These are phyloP conservation scores for Tetragnatha versicolor DNA, from an alignment of 1,140 invertebrate genomes.

Conservation along the genomic window DNA sequence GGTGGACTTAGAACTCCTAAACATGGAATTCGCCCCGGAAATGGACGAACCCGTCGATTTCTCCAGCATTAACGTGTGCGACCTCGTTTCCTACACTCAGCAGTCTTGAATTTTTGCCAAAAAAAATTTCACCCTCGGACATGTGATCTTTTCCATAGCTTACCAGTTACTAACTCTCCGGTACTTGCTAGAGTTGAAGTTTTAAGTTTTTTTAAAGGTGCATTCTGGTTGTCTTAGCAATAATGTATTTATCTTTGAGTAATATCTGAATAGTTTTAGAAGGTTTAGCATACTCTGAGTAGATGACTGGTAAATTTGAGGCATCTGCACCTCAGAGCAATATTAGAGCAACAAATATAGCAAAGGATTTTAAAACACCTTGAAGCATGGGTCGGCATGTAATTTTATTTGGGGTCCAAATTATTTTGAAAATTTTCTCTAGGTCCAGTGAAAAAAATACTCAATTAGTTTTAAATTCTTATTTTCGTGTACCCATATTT, in stretches of 20 bases:
- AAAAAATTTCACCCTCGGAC: not conserved
- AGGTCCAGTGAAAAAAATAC: too few relatives aligned
- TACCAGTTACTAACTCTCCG: not conserved
- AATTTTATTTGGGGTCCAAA: too few relatives aligned
- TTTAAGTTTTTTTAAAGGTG: slow-evolving; percentile 11
- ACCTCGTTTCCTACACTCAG: slow-evolving; percentile 38
- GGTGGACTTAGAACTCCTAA: slow-evolving; percentile 41
- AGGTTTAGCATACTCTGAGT: not conserved
- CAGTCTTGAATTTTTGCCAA: slow-evolving; percentile 25
- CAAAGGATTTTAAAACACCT: not conserved
- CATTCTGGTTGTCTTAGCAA: slow-evolving; percentile 10
- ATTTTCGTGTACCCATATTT: too few relatives aligned
- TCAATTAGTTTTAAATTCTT: too few relatives aligned
- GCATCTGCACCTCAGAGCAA: not conserved
- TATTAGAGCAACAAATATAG: not conserved
- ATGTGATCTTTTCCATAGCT: not conserved
- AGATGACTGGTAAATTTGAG: not conserved
- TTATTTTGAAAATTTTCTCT: too few relatives aligned
- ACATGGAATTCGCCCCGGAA: slow-evolving; percentile 39
- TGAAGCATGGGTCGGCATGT: not conserved
- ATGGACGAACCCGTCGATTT: slow-evolving; percentile 49
- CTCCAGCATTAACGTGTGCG: slow-evolving; percentile 48
- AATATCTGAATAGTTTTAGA: not conserved
- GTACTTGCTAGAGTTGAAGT: not conserved
- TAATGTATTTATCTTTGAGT: not conserved